Evolutionary conservation across 2,113 vertebrate genomes (phyloP).

Genomic region (Thryonomys swinderianus): DNA sequence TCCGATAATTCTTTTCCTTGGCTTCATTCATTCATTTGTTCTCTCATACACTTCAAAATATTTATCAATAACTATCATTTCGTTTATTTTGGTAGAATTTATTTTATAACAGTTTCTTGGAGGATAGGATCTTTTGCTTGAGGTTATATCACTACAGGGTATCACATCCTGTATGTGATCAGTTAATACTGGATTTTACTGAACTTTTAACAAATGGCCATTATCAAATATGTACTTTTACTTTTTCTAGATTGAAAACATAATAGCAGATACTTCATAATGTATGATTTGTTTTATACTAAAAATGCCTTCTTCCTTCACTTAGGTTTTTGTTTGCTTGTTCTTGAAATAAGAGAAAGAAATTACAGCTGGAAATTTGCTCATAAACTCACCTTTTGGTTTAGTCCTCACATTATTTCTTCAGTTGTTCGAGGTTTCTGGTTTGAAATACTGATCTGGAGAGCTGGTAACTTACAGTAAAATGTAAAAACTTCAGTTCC

Average conservation of each 20-base stretch:
- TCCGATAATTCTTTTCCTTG: neutral
- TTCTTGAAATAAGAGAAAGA: neutral
- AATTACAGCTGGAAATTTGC: neutral
- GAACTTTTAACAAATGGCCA: neutral
- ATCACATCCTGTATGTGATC: neutral
- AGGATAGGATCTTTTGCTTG: neutral
- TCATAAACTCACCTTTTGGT: neutral
- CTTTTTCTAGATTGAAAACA: neutral
- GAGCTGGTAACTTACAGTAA: neutral
- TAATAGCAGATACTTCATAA: neutral
- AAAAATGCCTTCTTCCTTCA: neutral
- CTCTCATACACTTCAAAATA: neutral
- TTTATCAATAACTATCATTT: neutral
- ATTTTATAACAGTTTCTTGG: neutral
- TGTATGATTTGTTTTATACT: neutral
- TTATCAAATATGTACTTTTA: slow-evolving; percentile 13
- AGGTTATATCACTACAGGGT: neutral
- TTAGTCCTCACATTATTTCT: neutral
- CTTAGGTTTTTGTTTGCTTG: neutral
- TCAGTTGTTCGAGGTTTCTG: neutral
- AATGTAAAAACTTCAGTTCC: neutral
- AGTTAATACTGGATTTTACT: neutral
- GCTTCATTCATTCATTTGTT: neutral
- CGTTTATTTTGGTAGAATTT: neutral
- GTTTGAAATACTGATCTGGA: neutral